A percentile compares a stretch with the other conserved stretches of the same genome.
Evolutionary conservation across 2,113 vertebrate species (phyloP).

Genomic region (Petrocephalus zakoni): DNA sequence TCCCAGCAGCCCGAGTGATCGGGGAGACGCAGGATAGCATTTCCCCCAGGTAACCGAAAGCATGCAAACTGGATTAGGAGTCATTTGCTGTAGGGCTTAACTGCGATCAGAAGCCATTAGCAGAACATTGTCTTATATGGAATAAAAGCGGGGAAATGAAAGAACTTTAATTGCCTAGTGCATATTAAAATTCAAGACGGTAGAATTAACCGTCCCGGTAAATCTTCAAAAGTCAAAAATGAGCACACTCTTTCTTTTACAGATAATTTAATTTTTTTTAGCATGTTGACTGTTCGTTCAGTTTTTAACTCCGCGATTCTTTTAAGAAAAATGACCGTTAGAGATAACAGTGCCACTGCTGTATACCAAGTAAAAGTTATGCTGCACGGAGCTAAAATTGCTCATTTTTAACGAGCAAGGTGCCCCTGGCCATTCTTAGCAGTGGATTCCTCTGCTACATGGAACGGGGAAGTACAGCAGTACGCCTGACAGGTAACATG

Average conservation of each 20-base stretch:
- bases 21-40: slow-evolving; percentile 77
- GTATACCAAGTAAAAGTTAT: not conserved
- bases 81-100: slow-evolving; percentile 95
- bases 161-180: slow-evolving; percentile 75
- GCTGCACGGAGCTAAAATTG: not conserved
- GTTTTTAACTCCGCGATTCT: not conserved
- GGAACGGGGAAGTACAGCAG: not conserved
- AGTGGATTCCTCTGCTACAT: not conserved
- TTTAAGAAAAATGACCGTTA: not conserved
- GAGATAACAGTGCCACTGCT: not conserved
- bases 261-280: not conserved
- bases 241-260: slow-evolving; percentile 17
- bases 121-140: slow-evolving; percentile 69
- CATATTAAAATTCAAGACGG: slow-evolving; percentile 68
- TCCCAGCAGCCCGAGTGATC: slow-evolving; percentile 65
- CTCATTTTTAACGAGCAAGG: not conserved
- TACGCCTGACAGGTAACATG: not conserved
- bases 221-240: not conserved
- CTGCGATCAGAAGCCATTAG: slow-evolving; percentile 86
- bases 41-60: slow-evolving; percentile 90
- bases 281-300: not conserved
- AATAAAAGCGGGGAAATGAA: slow-evolving; percentile 44
- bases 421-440: not conserved
- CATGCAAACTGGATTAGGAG: slow-evolving; percentile 91
- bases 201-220: slow-evolving; percentile 16